Evolutionary conservation across 2,888 invertebrate species (phyloP), one percentile per base, ranked within the genome.

Genomic region (Bhutanitis thaidina): DNA sequence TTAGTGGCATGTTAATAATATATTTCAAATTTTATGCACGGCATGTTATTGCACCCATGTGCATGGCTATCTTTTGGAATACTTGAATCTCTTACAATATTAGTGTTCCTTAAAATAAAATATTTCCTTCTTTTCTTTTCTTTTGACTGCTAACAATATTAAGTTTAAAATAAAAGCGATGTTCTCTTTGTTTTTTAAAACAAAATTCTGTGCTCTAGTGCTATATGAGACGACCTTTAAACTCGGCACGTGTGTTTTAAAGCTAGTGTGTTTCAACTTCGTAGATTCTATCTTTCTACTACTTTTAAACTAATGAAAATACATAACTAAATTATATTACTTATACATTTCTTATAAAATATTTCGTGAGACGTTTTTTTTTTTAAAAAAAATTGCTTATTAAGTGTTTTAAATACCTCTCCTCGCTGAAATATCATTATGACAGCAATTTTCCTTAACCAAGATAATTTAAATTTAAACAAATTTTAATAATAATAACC

Each of bases 1-100:
- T 48, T 25, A 57, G 54, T 61, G 72, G 87, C 87, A 87, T 87
- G 87, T 77, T 80, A n/a, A n/a, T n/a, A n/a, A n/a, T n/a, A n/a
- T n/a, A n/a, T n/a, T 81, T 5, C 5, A 79, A 81, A 81, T 82
- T 75, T 83, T 56, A 20, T 36, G 47, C 52, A 52, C 52, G 38
- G 52, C 47, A 52, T 52, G 47, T 39, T 51, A 20, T 25, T 35
- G 43, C 43, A 47, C 47, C 15, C 44, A 41, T 37, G 20, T 46
- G 52, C 52, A 52, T 48, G 52, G n/a, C 7, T 16, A 32, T 32
- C 35, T 20, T 32, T 15, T 43, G n/a, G 20, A 34, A 5, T 34
- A n/a, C 7, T 12, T 12, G 9, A 30, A 10, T 1, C 7, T 7
- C 7, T 7, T 4, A 0, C 34, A 34, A 8, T 34, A 12, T 34